These are phyloP conservation scores for Alectura lathami DNA, from an alignment of 2,113 vertebrate genomes.

Conservation along the genomic window DNA sequence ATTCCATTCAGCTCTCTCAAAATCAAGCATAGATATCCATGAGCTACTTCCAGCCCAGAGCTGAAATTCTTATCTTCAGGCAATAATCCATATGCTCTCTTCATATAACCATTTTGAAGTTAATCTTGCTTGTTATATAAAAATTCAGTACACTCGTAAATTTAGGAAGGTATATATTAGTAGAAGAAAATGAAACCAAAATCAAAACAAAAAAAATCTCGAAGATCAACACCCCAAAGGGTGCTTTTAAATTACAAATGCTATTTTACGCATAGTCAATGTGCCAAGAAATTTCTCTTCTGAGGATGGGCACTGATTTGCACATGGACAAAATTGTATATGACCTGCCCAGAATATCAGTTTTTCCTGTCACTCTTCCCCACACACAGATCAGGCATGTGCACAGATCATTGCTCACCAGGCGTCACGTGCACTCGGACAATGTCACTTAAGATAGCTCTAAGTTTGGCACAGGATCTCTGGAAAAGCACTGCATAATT, in stretches of 20 bases:
- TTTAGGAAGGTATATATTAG: background rate
- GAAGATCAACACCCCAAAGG: background rate
- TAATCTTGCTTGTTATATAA: background rate
- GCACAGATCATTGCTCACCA: background rate
- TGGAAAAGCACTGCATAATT: background rate
- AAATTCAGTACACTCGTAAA: background rate
- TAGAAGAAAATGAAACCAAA: background rate
- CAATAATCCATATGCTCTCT: background rate
- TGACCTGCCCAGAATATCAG: accelerated
- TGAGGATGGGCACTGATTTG: background rate
- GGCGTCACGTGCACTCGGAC: accelerated
- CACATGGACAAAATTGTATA: background rate
- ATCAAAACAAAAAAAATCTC: background rate
- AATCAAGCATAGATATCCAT: background rate
- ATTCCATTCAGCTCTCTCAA: background rate
- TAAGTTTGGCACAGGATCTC: background rate
- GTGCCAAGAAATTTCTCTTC: background rate
- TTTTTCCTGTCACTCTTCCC: background rate
- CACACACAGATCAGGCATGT: background rate
- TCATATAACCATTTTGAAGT: background rate
- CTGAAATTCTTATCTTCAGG: background rate
- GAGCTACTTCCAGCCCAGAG: background rate
- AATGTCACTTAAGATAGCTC: background rate
- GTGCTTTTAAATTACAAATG: background rate
- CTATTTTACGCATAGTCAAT: accelerated